Evolutionary conservation across 2,113 vertebrate genomes (phyloP).

Genomic region (Apodemus speciosus): DNA sequence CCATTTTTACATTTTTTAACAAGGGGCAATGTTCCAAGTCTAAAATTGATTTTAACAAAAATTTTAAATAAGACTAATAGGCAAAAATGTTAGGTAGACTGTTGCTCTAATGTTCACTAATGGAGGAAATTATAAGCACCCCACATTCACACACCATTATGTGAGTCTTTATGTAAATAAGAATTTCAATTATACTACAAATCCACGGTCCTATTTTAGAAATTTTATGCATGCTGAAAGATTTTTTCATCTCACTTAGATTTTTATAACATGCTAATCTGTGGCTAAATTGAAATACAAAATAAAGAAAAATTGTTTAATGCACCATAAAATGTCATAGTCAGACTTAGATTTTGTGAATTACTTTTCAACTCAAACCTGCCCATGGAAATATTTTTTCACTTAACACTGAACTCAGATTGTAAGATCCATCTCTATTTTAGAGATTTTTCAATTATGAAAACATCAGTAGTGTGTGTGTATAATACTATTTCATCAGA

Average conservation of each 20-base stretch:
- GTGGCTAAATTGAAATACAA: conserved; percentile 4
- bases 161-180: background rate
- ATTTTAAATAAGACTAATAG: background rate
- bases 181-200: background rate
- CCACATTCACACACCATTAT: background rate
- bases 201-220: background rate
- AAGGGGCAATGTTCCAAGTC: background rate
- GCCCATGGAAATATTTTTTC: background rate
- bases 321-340: background rate
- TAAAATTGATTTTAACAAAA: background rate
- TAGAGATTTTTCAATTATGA: background rate
- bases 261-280: background rate
- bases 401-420: background rate
- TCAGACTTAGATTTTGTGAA: background rate
- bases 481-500: background rate
- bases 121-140: background rate
- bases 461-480: background rate
- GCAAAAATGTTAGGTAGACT: background rate
- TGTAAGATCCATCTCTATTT: background rate
- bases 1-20: background rate
- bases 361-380: background rate
- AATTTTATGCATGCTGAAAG: background rate
- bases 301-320: background rate
- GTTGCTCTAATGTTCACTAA: background rate
- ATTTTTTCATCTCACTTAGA: background rate